Conservation (phyloP, 1,140 invertebrate genomes). For the Euglossa dilemma region DNA sequence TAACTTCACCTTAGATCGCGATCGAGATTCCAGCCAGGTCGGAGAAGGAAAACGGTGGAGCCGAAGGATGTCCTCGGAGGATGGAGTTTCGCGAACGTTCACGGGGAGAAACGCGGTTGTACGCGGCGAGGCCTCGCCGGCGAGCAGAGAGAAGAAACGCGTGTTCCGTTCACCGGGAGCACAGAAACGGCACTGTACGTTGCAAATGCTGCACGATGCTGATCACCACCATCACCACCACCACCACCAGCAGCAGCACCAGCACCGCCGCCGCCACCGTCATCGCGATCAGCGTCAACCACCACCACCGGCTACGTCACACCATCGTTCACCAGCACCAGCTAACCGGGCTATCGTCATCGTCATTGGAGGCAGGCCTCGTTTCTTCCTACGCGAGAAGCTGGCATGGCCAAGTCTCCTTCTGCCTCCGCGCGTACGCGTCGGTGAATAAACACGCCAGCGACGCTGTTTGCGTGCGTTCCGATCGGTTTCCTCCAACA, state of each 20-base stretch:
- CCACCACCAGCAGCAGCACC: conserved; percentile 41
- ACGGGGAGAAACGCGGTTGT: neutral
- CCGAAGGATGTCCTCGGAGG: neutral
- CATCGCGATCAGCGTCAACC: conserved; percentile 55
- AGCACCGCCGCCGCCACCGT: conserved; percentile 53
- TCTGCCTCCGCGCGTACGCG: conserved; percentile 37
- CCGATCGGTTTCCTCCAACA: neutral
- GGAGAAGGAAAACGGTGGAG: neutral
- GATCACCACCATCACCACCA: conserved; percentile 52
- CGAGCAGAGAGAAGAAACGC: conserved; percentile 53
- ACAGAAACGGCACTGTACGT: conserved; percentile 78
- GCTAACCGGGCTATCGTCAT: conserved; percentile 38
- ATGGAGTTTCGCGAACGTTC: neutral
- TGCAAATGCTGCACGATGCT: conserved; percentile 66
- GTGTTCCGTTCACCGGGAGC: conserved; percentile 73
- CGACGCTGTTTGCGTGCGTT: neutral
- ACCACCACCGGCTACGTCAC: conserved; percentile 52
- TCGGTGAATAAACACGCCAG: conserved; percentile 38
- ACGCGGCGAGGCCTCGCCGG: neutral
- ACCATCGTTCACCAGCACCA: conserved; percentile 53
- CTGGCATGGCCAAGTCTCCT: conserved; percentile 61
- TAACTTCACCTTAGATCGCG: conserved; percentile 29
- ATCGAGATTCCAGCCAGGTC: neutral
- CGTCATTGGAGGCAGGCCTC: conserved; percentile 52
- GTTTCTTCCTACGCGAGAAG: conserved; percentile 72